Percentiles rank a stretch among this genome's conserved stretches.
phyloP scores from a whole-genome alignment of 2,797 vertebrate genomes.

The Phataginus tetradactyla region DNA sequence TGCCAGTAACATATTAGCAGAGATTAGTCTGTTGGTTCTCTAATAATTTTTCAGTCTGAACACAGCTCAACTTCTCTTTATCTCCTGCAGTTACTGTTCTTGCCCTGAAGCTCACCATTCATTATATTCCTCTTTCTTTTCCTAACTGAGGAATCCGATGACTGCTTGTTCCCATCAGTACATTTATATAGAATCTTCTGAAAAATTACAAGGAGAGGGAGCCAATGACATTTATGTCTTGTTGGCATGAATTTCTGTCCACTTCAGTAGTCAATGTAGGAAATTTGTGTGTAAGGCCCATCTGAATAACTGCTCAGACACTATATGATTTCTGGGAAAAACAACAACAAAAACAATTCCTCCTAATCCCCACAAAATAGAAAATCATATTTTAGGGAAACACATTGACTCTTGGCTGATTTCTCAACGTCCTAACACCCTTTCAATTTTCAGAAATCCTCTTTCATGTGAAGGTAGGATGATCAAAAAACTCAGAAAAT shows the following conservation, averaged over 20 bases:
- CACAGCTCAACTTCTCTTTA: not conserved
- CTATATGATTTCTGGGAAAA: constrained; percentile 33
- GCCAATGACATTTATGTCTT: not conserved
- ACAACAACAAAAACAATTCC: not conserved
- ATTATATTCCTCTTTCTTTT: not conserved
- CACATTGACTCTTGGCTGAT: not conserved
- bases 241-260: constrained; percentile 37
- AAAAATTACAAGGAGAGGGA: constrained; percentile 43
- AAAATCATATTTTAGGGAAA: constrained; percentile 21
- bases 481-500: constrained; percentile 68
- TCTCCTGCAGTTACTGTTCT: not conserved
- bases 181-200: constrained; percentile 9
- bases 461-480: constrained; percentile 46
- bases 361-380: not conserved
- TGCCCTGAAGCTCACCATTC: not conserved
- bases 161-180: not conserved
- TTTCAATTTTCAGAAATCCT: constrained; percentile 64
- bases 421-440: constrained; percentile 26
- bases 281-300: not conserved
- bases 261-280: not conserved
- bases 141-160: not conserved
- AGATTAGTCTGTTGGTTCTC: not conserved
- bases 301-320: not conserved
- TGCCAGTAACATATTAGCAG: not conserved
- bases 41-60: not conserved